These are phyloP conservation scores for Mobula hypostoma DNA, from an alignment of 2,113 vertebrate genomes.

Conservation along the genomic window DNA sequence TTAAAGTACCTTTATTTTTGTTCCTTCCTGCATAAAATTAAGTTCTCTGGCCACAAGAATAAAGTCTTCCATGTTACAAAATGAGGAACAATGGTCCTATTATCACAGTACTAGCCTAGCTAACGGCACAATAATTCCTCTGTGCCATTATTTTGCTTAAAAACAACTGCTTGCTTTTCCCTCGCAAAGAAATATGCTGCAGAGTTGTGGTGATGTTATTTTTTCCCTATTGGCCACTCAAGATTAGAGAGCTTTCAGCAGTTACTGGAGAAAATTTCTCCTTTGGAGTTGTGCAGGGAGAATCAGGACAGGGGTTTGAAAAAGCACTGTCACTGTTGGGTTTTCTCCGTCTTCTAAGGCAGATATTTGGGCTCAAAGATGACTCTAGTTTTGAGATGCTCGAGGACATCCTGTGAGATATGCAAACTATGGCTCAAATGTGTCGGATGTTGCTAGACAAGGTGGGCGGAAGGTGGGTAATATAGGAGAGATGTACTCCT, in stretches of 20 bases:
- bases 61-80: neutral
- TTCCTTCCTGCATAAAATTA: constrained; percentile 32
- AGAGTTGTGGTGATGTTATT: neutral
- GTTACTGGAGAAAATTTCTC: neutral
- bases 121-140: neutral
- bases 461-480: too few relatives aligned
- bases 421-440: too few relatives aligned
- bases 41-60: constrained; percentile 22
- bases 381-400: too few relatives aligned
- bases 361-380: neutral
- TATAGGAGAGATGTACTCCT: too few relatives aligned
- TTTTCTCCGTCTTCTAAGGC: too few relatives aligned
- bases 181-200: neutral
- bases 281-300: neutral
- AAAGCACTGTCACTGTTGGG: neutral
- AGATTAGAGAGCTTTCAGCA: neutral
- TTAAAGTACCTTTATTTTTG: constrained; percentile 34
- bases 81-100: neutral
- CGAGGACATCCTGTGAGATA: too few relatives aligned
- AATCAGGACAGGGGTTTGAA: neutral
- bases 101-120: neutral
- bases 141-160: constrained; percentile 19
- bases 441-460: too few relatives aligned
- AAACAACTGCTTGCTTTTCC: constrained; percentile 1
- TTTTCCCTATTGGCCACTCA: neutral